A percentile compares a stretch with the other conserved stretches of the same genome.
Evolutionary conservation across 1,140 invertebrate genomes (phyloP).

Genomic region (Musca domestica): DNA sequence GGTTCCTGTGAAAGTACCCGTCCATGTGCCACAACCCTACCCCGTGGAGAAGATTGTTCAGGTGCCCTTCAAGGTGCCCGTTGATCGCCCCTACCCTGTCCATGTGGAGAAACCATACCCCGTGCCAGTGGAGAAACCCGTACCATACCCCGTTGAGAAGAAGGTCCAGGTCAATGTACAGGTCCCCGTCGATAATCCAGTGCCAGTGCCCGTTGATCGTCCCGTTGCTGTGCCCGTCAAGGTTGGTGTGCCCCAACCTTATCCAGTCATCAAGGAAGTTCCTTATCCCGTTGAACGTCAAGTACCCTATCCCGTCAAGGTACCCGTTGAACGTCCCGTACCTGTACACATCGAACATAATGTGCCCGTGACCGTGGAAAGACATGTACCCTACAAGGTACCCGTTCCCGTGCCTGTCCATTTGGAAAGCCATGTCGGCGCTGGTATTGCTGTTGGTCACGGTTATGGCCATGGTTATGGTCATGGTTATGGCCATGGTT

Average conservation of each 20-base stretch:
- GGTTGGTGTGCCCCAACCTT: constrained; percentile 57
- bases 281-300: constrained; percentile 62
- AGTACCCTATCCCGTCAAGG: constrained; percentile 62
- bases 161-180: constrained; percentile 61
- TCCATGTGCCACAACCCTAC: constrained; percentile 59
- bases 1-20: constrained; percentile 56
- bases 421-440: constrained; percentile 50
- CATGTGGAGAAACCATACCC: constrained; percentile 58
- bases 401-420: constrained; percentile 61
- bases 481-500: constrained; percentile 32
- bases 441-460: constrained; percentile 32
- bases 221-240: constrained; percentile 59
- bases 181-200: constrained; percentile 61
- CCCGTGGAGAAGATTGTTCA: constrained; percentile 42
- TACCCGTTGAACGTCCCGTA: constrained; percentile 61
- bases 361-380: constrained; percentile 60
- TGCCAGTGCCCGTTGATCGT: constrained; percentile 61
- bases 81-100: constrained; percentile 55
- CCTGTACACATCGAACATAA: constrained; percentile 62
- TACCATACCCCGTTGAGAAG: constrained; percentile 62
- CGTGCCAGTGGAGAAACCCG: constrained; percentile 57
- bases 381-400: constrained; percentile 61
- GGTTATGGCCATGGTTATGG: constrained; percentile 33
- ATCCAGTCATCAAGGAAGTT: constrained; percentile 59
- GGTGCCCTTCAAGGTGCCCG: constrained; percentile 55